Base-by-base conservation (phyloP, 2,113 vertebrate species). In the Amia ocellicauda region DNA sequence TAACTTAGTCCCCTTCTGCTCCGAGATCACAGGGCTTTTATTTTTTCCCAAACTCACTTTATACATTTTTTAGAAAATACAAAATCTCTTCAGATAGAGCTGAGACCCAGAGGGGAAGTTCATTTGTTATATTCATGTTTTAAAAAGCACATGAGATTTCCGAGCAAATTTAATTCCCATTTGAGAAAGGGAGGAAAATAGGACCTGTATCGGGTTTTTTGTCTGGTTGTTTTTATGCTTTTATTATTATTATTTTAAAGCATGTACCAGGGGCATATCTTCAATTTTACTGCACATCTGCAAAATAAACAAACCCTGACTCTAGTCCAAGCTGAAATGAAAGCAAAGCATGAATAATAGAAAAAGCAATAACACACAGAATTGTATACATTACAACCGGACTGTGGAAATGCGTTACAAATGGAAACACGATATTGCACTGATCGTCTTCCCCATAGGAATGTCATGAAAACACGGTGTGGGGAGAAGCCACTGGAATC, bases 391-490 rank as follows among this genome's bases (percentile, higher is more conserved):
- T 23, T 14, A 41, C 52, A 43, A 23, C 19, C 42, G 51, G 51
- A 51, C 51, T 63, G 41, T 27, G 13, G 10, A 47, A 24, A 22
- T n/a, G 13, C 22, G 16, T 7, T 24, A 49, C 22, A 58, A 49
- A 55, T 27, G 19, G 42, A 22, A 50, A 43, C 36, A 8, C 52
- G 53, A 29, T 14, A 31, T 26, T 41, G 47, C 26, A 16, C 64
- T 49, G 22, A 28, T 55, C 49, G 24, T 45, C n/a, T 27, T 50
- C 36, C 60, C 60, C 54, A 60, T 11, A 27, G 28, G 55, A 52
- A 56, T 27, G 55, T 65, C 58, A 74, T 71, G 59, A 74, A 53
- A 77, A 67, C 69, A 50, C 19, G 53, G 62, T 49, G 31, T 56
- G 7, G 28, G 19, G 23, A 42, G 57, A 27, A 55, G 29, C 54